Evolutionary conservation across 2,888 invertebrate species (phyloP).

Genomic region (Antitype chi): DNA sequence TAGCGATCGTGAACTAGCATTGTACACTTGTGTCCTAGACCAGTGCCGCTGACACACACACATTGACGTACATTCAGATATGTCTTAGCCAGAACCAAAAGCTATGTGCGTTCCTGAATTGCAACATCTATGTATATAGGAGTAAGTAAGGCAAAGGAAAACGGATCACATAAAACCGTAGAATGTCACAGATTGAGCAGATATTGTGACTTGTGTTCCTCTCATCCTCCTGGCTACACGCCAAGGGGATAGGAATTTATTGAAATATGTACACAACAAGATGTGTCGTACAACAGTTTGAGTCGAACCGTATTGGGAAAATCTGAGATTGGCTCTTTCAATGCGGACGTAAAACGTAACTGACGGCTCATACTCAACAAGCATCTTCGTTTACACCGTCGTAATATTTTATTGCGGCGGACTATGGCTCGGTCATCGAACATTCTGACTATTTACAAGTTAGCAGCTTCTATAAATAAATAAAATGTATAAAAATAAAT

Average conservation of each 20-base stretch:
- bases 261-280: conserved; percentile 29
- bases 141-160: not conserved
- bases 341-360: conserved; percentile 12
- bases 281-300: conserved; percentile 18
- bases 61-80: not conserved
- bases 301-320: conserved; percentile 21
- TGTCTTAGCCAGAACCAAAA: not conserved
- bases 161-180: conserved; percentile 1
- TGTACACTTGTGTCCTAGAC: not conserved
- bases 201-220: conserved; percentile 23
- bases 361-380: conserved; percentile 8
- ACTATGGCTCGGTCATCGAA: not conserved
- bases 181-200: conserved; percentile 17
- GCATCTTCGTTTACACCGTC: not conserved
- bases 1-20: not conserved
- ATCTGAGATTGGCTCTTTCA: conserved; percentile 18
- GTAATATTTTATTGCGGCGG: conserved; percentile 24
- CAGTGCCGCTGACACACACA: not conserved
- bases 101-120: not conserved
- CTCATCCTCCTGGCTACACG: not conserved
- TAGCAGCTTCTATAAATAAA: not conserved
- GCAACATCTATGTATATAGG: not conserved
- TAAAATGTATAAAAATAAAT: too few relatives aligned
- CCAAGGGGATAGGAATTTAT: conserved; percentile 25
- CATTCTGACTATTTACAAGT: not conserved